Conservation (phyloP, 2,113 vertebrate genomes). For the Okapia johnstoni region DNA sequence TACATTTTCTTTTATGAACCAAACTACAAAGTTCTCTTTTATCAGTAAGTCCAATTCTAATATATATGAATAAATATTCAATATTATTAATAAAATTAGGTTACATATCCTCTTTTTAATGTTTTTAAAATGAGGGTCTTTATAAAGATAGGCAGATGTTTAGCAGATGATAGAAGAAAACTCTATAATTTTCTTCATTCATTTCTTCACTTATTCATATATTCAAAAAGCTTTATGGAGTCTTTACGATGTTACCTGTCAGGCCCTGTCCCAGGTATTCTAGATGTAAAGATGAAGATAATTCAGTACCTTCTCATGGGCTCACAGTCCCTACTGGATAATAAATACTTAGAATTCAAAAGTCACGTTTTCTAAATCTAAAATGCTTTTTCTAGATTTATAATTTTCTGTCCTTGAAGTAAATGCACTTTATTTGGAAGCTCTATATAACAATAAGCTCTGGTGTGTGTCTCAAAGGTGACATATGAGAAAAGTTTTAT, state of each 20-base stretch:
- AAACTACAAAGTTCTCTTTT: neutral
- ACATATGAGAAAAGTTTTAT: neutral
- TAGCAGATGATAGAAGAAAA: neutral
- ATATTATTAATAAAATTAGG: neutral
- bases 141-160: neutral
- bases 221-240: neutral
- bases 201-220: neutral
- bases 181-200: neutral
- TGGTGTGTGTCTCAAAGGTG: neutral
- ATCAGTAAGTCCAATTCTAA: neutral
- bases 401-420: neutral
- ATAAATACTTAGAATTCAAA: neutral
- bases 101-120: neutral
- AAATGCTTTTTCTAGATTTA: neutral
- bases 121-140: neutral
- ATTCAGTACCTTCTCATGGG: neutral
- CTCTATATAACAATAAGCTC: neutral
- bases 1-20: neutral
- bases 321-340: neutral
- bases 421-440: neutral
- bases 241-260: neutral
- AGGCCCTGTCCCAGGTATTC: neutral
- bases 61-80: neutral
- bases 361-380: neutral
- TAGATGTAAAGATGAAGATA: neutral